phyloP scores from a whole-genome alignment of 2,888 invertebrate species.

The Lasius fuliginosus region DNA sequence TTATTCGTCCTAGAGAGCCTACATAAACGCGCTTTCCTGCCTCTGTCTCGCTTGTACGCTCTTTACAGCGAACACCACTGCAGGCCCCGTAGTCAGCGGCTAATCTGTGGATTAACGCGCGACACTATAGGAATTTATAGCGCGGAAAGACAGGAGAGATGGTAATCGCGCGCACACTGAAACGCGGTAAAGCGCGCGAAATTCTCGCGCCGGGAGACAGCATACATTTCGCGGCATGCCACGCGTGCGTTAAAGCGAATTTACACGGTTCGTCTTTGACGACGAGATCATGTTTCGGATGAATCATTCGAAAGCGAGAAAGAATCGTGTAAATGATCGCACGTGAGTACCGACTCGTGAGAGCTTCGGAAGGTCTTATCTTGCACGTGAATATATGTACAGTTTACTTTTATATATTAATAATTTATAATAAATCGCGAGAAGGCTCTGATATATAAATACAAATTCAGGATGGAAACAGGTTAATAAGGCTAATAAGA shows the following conservation, averaged over 20 bases:
- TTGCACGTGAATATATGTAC: neutral
- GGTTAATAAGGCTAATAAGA: too few species aligned
- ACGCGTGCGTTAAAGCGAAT: slow-evolving; percentile 36
- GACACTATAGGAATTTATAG: slow-evolving; percentile 74
- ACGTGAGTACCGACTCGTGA: neutral
- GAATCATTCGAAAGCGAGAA: slow-evolving; percentile 10
- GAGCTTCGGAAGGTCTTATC: slow-evolving; percentile 5
- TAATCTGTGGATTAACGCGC: slow-evolving; percentile 76
- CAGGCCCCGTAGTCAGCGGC: slow-evolving; percentile 65
- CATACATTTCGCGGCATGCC: slow-evolving; percentile 54
- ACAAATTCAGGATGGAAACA: too few species aligned
- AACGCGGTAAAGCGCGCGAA: slow-evolving; percentile 71
- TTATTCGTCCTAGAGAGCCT: slow-evolving; percentile 23
- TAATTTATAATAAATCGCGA: neutral
- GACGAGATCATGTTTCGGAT: slow-evolving; percentile 25
- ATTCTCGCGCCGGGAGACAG: slow-evolving; percentile 62
- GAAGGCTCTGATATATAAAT: too few species aligned
- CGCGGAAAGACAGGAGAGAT: slow-evolving; percentile 74
- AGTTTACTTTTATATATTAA: neutral
- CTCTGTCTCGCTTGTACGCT: slow-evolving; percentile 37
- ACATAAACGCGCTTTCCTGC: slow-evolving; percentile 24
- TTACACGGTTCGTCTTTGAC: slow-evolving; percentile 42
- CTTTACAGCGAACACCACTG: slow-evolving; percentile 40
- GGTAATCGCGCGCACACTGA: slow-evolving; percentile 72
- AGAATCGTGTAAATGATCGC: slow-evolving; percentile 1